Evolutionary conservation across 2,797 vertebrate species (phyloP).

Genomic region (Orestias chungarensis): DNA sequence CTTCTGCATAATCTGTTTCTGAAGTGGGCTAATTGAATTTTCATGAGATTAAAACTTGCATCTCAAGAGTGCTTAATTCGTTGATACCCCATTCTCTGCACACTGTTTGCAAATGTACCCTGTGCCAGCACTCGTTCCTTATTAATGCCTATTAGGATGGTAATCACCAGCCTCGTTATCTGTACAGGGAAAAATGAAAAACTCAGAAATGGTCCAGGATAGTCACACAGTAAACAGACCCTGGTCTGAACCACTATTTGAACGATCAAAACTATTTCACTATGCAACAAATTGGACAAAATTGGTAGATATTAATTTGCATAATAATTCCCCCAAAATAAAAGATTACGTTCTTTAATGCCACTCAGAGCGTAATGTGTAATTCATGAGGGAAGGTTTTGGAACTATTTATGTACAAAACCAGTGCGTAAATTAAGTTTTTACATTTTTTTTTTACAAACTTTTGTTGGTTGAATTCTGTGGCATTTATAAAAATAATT

Average conservation of each 20-base stretch:
- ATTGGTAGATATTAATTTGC: constrained; percentile 27
- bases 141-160: constrained; percentile 66
- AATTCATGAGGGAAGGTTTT: constrained; percentile 42
- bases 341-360: constrained; percentile 6
- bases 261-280: constrained; percentile 36
- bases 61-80: constrained; percentile 56
- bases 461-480: background rate
- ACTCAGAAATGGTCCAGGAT: constrained; percentile 33
- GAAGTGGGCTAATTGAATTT: constrained; percentile 67
- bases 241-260: constrained; percentile 40
- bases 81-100: constrained; percentile 41
- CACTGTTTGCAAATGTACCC: constrained; percentile 56
- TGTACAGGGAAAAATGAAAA: constrained; percentile 4
- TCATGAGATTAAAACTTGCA: constrained; percentile 60
- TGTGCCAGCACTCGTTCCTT: constrained; percentile 57
- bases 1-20: constrained; percentile 58
- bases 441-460: constrained; percentile 12
- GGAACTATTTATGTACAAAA: constrained; percentile 12
- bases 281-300: constrained; percentile 38
- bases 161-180: constrained; percentile 63
- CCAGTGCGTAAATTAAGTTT: background rate
- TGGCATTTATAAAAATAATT: constrained; percentile 25
- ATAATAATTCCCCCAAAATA: constrained; percentile 26
- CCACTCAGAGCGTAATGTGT: constrained; percentile 23
- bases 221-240: constrained; percentile 42